Evolutionary conservation across 1,140 invertebrate species (phyloP), one percentile per base, ranked within the genome.

Genomic region (Watersipora subatra): DNA sequence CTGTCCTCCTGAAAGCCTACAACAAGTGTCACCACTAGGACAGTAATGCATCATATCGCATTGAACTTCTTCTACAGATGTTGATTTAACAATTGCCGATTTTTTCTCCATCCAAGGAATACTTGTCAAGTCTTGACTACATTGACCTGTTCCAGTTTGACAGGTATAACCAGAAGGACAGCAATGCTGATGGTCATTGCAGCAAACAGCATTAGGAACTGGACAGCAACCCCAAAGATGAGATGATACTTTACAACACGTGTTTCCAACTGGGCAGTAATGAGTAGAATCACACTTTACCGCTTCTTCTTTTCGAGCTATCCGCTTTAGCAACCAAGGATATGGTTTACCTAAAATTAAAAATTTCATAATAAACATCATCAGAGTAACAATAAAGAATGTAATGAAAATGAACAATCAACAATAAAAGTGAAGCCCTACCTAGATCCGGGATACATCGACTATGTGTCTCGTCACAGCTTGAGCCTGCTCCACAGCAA

Each of bases 121-220:
- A 22, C 46, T 55, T 22, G n/a, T n/a, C n/a, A n/a, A n/a, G n/a
- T n/a, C n/a, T n/a, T n/a, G n/a, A n/a, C n/a, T n/a, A n/a, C n/a
- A n/a, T n/a, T n/a, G n/a, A n/a, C n/a, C n/a, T n/a, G n/a, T n/a
- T n/a, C n/a, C n/a, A n/a, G n/a, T n/a, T n/a, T n/a, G n/a, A 73
- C 76, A 78, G 2, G 66, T 71, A 57, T 65, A 70, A 55, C 70
- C 72, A n/a, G 29, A 2, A 17, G 75, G 75, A 69, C 76, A 78
- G 68, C 76, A 78, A 64, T 78, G 76, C 2, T 66, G 59, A 19
- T 66, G 62, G 71, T 78, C 75, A 66, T 30, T 57, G 66, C 75
- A 76, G 61, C 75, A 76, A 1, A 72, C 63, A 70, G 74, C 71
- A n/a, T 66, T 62, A 3, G 69, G 68, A 25, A 66, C 1, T 15